Base-by-base conservation (phyloP, 1,140 invertebrate genomes). In the Drosophila ambigua region DNA sequence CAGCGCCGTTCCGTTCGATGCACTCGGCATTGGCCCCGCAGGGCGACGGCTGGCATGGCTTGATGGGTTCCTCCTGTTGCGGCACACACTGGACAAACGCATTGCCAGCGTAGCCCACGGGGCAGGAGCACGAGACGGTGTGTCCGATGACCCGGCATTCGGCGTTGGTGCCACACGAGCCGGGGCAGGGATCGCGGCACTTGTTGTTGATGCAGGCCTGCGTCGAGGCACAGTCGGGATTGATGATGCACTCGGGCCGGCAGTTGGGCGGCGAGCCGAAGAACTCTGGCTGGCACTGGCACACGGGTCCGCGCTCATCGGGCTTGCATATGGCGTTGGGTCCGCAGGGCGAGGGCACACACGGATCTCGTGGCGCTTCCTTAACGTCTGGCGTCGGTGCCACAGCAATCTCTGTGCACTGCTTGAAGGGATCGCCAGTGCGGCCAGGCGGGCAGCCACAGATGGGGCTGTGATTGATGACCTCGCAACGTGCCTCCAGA, bases 361-460 rank as follows among this genome's bases (percentile, higher is more conserved):
- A 96, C 2, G 94, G 94, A 79, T 96, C 94, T 5, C 71, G 57
- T 9, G 72, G 67, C 1, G 50, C 46, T 5, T 41, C 49, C 0
- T 49, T 64, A 1, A 72, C 53, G 0, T 92, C 90, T 28, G 79
- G 74, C 15, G 77, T 61, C 28, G 92, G 60, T 67, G 71, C 68
- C 77, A 69, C 66, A 77, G 93, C 93, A 60, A 94, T 92, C 54
- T 95, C 94, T 24, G 94, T 93, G 84, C 97, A 98, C 58, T 94
- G 94, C 82, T 94, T 95, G 90, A 97, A 97, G 46, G 97, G 96
- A 94, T 97, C 96, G 46, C 97, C 97, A 8, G 96, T 96, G 92
- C 96, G 95, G 9, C 95, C 95, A 45, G 95, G 93, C 49, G 94
- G 92, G 84, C 97, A 97, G 77, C 95, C 96, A 79, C 96, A 97